Percentiles rank a stretch among this genome's conserved stretches.
phyloP scores from a whole-genome alignment of 2,888 invertebrate genomes.

The Epiblema foenella region DNA sequence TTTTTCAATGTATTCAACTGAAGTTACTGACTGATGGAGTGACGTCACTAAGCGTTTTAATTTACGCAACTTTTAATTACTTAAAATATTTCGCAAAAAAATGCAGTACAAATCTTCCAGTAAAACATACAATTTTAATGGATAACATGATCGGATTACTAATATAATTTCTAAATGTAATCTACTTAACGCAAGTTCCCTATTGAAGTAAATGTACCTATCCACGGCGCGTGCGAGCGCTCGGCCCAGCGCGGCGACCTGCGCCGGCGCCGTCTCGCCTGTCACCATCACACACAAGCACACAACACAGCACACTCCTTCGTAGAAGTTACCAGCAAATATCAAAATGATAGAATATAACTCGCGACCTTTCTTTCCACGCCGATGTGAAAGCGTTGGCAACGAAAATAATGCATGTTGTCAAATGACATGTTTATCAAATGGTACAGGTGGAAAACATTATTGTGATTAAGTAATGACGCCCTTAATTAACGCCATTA shows the following conservation, averaged over 20 bases:
- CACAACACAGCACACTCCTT: background rate
- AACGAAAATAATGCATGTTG: background rate
- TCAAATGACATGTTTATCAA: background rate
- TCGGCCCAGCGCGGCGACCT: constrained; percentile 15
- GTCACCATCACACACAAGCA: constrained; percentile 1
- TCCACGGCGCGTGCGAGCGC: constrained; percentile 31
- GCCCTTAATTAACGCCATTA: constrained; percentile 8
- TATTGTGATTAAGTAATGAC: constrained; percentile 1
- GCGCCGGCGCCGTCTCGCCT: constrained; percentile 4
- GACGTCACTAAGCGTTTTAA: no score
- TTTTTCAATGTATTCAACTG: no score
- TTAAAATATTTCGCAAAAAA: no score
- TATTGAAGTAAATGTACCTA: constrained; percentile 14
- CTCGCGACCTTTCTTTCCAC: background rate
- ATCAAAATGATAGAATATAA: no score
- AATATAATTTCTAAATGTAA: no score
- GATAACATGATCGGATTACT: no score
- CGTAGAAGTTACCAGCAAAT: background rate
- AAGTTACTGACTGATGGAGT: no score
- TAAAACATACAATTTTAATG: no score
- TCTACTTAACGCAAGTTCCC: no score
- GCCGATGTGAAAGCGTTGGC: background rate
- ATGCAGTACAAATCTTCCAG: no score
- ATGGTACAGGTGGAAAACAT: background rate
- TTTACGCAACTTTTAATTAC: no score